Conservation (phyloP, 2,113 vertebrate genomes). For the Bos taurus region ARS-UCD2.0 NC_037351.1:27592001-27592500, state of each 20-base stretch:
- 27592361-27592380: neutral
- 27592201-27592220: neutral
- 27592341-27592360: neutral
- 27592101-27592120: neutral
- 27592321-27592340: neutral
- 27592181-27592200: neutral
- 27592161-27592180: neutral
- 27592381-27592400: neutral
- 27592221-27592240: neutral
- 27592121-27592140: neutral
- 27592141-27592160: neutral
- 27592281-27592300: neutral
- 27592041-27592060: neutral
- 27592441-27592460: neutral
- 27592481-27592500: neutral
- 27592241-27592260: neutral
- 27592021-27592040: neutral
- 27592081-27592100: neutral
- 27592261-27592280: neutral
- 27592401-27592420: neutral
- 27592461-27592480: neutral
- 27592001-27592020: rapidly evolving
- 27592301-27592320: neutral
- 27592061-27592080: neutral
- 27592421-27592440: neutral